Conservation (phyloP, 2,888 invertebrate genomes). For the Cephonodes hylas region DNA sequence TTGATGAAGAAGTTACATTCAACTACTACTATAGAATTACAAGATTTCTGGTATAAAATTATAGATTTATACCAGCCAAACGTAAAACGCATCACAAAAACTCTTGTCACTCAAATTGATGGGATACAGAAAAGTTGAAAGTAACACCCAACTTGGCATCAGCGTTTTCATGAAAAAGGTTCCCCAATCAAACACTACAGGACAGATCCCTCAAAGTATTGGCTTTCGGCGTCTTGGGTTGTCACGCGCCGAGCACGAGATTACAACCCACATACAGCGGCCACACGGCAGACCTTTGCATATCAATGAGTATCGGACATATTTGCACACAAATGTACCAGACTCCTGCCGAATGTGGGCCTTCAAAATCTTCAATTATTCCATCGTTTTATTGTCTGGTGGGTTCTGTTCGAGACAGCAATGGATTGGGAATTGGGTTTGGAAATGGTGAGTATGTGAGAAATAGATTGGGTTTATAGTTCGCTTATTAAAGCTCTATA, state of each 20-base stretch:
- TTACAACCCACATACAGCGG: not conserved
- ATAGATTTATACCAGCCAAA: not conserved
- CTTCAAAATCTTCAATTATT: not conserved
- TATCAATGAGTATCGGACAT: not conserved
- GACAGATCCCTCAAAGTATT: not conserved
- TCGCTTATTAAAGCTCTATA: no score
- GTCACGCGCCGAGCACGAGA: not conserved
- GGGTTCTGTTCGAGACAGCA: no score
- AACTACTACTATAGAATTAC: no score
- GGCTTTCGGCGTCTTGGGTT: not conserved
- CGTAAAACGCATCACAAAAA: not conserved
- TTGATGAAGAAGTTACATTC: no score
- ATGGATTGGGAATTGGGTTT: no score
- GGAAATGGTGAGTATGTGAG: no score
- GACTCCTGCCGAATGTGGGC: not conserved
- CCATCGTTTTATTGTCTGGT: not conserved
- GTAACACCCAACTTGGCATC: not conserved
- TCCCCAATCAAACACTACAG: not conserved
- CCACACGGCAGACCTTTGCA: constrained; percentile 3
- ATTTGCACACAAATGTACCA: constrained; percentile 3
- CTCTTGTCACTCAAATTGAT: not conserved
- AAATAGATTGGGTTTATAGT: no score
- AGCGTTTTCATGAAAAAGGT: not conserved
- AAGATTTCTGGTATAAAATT: no score
- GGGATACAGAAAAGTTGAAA: not conserved